A percentile compares a stretch with the other conserved stretches of the same genome.
phyloP scores from a whole-genome alignment of 92 coral and sea anemone genomes.

The Phymanthus crucifer region DNA sequence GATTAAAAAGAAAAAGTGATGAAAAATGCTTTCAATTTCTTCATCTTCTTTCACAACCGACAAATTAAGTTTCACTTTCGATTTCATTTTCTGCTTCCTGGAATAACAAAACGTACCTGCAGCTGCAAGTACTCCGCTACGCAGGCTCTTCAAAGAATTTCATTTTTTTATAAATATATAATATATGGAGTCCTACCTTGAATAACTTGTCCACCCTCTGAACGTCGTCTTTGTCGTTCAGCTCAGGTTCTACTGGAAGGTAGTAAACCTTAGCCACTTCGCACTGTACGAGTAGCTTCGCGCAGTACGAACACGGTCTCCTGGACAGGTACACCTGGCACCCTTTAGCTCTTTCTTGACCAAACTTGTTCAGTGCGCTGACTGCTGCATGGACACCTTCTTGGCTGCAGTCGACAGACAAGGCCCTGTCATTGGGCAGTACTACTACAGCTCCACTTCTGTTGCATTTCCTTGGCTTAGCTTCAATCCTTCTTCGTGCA shows the following conservation, averaged over 20 bases:
- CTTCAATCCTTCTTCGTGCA: not conserved
- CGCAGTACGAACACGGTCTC: slow-evolving; percentile 66
- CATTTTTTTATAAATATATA: no score
- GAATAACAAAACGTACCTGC: not conserved
- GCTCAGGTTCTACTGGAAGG: slow-evolving; percentile 68
- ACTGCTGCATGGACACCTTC: slow-evolving; percentile 69
- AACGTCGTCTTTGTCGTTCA: slow-evolving; percentile 31
- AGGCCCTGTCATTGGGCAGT: slow-evolving; percentile 46
- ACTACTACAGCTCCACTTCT: slow-evolving; percentile 63
- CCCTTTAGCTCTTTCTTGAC: slow-evolving; percentile 53
- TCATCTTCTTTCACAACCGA: not conserved
- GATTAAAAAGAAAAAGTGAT: not conserved
- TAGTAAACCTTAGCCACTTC: slow-evolving; percentile 47
- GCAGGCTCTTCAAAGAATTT: no score
- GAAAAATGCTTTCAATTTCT: no score
- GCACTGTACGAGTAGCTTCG: slow-evolving; percentile 60
- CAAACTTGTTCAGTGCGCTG: slow-evolving; percentile 49
- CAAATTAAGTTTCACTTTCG: not conserved
- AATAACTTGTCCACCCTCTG: slow-evolving; percentile 36
- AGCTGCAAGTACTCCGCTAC: not conserved
- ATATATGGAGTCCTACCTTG: slow-evolving; percentile 32
- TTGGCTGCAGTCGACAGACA: slow-evolving; percentile 63
- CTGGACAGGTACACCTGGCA: slow-evolving; percentile 60
- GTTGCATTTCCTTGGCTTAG: slow-evolving; percentile 1
- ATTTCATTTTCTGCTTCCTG: not conserved